A percentile compares a stretch with the other conserved stretches of the same genome.
phyloP scores from a whole-genome alignment of 2,888 invertebrate species.

The Agonopterix subpropinquella region DNA sequence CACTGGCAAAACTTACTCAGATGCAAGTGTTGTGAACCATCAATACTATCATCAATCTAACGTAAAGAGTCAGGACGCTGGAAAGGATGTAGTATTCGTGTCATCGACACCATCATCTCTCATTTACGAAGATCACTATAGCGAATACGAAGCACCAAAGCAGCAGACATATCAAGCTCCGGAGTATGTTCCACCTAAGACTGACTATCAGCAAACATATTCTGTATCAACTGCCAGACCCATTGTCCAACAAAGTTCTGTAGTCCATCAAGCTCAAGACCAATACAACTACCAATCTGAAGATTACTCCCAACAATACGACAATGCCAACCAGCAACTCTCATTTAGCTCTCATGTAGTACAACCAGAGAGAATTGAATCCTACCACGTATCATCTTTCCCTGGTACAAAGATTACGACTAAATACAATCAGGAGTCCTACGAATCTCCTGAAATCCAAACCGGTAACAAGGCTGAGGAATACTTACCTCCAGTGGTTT shows the following conservation, averaged over 20 bases:
- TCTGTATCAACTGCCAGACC: slow-evolving; percentile 36
- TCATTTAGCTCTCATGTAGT: slow-evolving; percentile 38
- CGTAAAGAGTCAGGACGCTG: slow-evolving; percentile 29
- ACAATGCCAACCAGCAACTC: slow-evolving; percentile 24
- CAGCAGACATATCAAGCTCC: slow-evolving; percentile 25
- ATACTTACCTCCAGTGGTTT: slow-evolving; percentile 55
- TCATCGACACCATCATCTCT: slow-evolving; percentile 56
- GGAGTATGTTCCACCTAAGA: slow-evolving; percentile 37
- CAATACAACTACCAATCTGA: slow-evolving; percentile 35
- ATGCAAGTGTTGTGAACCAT: slow-evolving; percentile 58
- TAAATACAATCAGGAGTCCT: slow-evolving; percentile 43
- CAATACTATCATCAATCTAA: slow-evolving; percentile 52
- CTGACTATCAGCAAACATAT: slow-evolving; percentile 40
- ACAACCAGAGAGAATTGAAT: slow-evolving; percentile 45
- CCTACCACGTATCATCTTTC: slow-evolving; percentile 42
- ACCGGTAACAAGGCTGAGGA: slow-evolving; percentile 55
- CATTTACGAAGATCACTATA: slow-evolving; percentile 56
- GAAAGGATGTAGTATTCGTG: slow-evolving; percentile 44
- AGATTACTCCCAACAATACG: slow-evolving; percentile 29
- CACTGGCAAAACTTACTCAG: slow-evolving; percentile 44
- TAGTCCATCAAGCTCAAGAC: slow-evolving; percentile 32
- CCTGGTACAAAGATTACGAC: slow-evolving; percentile 38
- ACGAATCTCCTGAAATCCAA: slow-evolving; percentile 58
- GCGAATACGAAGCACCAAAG: slow-evolving; percentile 42
- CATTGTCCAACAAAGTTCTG: slow-evolving; percentile 38